Evolutionary conservation across 2,888 invertebrate species (phyloP).

Genomic region (Acanthoscelides obtectus): DNA sequence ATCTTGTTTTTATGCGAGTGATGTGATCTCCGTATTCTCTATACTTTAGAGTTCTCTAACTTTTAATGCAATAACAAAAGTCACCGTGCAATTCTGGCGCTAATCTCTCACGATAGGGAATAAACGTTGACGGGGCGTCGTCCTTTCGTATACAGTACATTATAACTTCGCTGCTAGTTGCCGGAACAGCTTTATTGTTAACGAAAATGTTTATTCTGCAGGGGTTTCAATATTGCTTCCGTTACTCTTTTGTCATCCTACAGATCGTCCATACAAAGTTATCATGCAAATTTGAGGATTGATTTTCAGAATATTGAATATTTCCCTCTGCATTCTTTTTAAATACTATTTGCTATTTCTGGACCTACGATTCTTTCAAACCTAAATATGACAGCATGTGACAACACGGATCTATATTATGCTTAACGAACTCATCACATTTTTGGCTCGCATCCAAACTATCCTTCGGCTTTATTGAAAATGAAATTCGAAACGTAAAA

Average conservation of each 20-base stretch:
- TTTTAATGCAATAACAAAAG: not conserved
- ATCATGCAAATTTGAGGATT: too few relatives aligned
- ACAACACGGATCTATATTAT: not conserved
- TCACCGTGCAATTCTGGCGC: not conserved
- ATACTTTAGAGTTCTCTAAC: not conserved
- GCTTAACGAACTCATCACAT: not conserved
- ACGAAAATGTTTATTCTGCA: not conserved
- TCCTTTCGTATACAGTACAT: not conserved
- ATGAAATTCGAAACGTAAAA: not conserved
- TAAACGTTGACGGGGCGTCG: not conserved
- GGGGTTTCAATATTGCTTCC: not conserved
- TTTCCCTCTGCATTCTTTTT: too few relatives aligned
- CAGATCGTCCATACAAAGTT: too few relatives aligned
- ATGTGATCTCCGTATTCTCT: too few relatives aligned
- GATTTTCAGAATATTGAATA: too few relatives aligned
- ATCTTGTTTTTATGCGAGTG: too few relatives aligned
- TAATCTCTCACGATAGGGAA: not conserved
- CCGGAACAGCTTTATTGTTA: not conserved
- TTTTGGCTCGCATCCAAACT: not conserved
- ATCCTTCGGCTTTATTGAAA: not conserved
- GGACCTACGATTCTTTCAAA: too few relatives aligned
- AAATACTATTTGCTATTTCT: too few relatives aligned
- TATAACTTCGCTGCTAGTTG: not conserved
- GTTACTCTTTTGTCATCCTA: too few relatives aligned
- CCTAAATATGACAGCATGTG: too few relatives aligned